Evolutionary conservation across 2,113 vertebrate species (phyloP).

Genomic region (Python bivittatus): DNA sequence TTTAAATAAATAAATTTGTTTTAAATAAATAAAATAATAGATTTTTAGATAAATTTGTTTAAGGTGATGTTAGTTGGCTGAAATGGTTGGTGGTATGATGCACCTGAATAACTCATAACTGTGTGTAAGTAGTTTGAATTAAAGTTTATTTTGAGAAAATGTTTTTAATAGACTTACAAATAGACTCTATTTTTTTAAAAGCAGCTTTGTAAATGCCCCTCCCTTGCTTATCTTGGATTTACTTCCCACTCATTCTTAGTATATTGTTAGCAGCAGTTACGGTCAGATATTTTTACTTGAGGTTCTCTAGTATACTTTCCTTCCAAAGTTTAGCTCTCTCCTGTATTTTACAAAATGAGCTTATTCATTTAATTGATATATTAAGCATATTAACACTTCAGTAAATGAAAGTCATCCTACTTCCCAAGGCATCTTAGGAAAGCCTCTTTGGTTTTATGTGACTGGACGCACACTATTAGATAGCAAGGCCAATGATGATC

Average conservation of each 20-base stretch:
- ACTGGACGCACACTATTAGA: conserved; percentile 63
- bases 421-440: conserved; percentile 70
- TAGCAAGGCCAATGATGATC: conserved; percentile 58
- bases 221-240: conserved; percentile 45
- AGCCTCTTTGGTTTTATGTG: conserved; percentile 62
- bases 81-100: neutral
- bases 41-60: neutral
- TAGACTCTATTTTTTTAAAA: neutral
- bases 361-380: conserved; percentile 72
- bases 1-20: neutral
- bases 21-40: neutral
- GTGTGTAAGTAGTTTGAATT: neutral
- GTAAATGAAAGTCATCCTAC: conserved; percentile 57
- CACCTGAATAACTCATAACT: neutral
- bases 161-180: neutral
- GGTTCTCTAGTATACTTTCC: conserved; percentile 33
- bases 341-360: conserved; percentile 47
- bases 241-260: conserved; percentile 60
- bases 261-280: conserved; percentile 63
- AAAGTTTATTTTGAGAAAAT: neutral
- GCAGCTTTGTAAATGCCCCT: conserved; percentile 47
- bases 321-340: conserved; percentile 60
- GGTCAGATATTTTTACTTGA: conserved; percentile 65
- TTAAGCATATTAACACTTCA: conserved; percentile 67
- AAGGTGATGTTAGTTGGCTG: neutral